Conservation (phyloP, 2,888 invertebrate species). For the Caenorhabditis becei region DNA sequence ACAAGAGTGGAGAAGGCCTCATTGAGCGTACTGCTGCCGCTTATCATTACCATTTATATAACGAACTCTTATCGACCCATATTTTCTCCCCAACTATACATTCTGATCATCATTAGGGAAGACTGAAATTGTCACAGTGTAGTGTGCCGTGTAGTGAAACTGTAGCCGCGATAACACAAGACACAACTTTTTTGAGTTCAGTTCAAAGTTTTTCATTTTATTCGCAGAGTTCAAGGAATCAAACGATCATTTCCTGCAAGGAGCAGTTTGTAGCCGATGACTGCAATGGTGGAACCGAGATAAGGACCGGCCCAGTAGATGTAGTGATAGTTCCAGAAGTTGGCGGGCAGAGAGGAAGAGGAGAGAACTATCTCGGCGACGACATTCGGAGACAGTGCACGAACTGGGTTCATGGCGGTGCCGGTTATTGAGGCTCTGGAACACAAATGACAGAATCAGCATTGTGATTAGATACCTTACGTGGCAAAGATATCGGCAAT, state of each 20-base stretch:
- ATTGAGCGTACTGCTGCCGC: slow-evolving; percentile 11
- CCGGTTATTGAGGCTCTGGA: slow-evolving; percentile 59
- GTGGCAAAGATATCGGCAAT: slow-evolving; percentile 57
- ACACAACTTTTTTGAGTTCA: too few relatives aligned
- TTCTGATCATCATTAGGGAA: not conserved
- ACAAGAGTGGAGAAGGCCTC: not conserved
- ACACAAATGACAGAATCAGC: not conserved
- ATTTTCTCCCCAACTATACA: not conserved
- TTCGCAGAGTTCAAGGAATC: slow-evolving; percentile 21
- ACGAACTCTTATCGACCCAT: slow-evolving; percentile 18
- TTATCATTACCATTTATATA: slow-evolving; percentile 30
- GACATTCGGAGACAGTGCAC: slow-evolving; percentile 51
- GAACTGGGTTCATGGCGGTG: slow-evolving; percentile 57
- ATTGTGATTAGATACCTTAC: slow-evolving; percentile 11
- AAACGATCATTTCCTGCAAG: slow-evolving; percentile 40
- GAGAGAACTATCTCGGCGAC: slow-evolving; percentile 60
- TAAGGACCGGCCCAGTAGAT: slow-evolving; percentile 61
- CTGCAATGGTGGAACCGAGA: slow-evolving; percentile 54
- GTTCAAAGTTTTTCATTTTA: not conserved
- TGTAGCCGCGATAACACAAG: slow-evolving; percentile 15
- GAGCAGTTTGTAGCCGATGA: slow-evolving; percentile 34
- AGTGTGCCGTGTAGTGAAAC: slow-evolving; percentile 27
- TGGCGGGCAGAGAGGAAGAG: slow-evolving; percentile 24
- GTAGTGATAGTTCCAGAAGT: slow-evolving; percentile 58
- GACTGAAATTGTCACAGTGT: slow-evolving; percentile 30